These are phyloP conservation scores for Noctilio leporinus DNA, from an alignment of 2,113 vertebrate species.

Conservation along the genomic window DNA sequence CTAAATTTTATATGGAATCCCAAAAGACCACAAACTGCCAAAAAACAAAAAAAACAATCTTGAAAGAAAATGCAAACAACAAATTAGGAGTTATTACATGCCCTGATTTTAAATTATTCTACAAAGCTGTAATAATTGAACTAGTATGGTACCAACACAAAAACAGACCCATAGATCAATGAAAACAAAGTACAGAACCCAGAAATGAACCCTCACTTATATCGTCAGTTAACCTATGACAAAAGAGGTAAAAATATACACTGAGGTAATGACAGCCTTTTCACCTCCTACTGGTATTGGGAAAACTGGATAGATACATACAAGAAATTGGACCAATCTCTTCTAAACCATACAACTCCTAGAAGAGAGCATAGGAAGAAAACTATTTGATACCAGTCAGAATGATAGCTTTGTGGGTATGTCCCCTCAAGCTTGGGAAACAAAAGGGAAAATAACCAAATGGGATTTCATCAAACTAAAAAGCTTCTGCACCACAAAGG, in stretches of 20 bases:
- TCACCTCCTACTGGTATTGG: neutral
- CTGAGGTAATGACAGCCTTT: neutral
- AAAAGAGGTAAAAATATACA: neutral
- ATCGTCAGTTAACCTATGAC: neutral
- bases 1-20: neutral
- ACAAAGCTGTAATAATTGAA: neutral
- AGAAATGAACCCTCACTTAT: neutral
- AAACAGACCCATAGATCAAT: neutral
- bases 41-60: neutral
- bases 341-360: neutral
- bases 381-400: neutral
- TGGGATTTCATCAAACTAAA: neutral
- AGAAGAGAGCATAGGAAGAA: neutral
- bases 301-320: neutral
- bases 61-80: neutral
- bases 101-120: neutral
- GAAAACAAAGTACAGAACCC: neutral
- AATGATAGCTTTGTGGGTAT: neutral
- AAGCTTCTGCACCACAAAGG: neutral
- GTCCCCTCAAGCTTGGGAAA: neutral
- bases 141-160: neutral
- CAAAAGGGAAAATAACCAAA: neutral
- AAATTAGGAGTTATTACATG: neutral
- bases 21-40: neutral
- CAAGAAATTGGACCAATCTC: neutral